Percentiles rank a stretch among this genome's conserved stretches.
Evolutionary conservation across 1,140 invertebrate genomes (phyloP).

Genomic region (Ceratosolen solmsi): DNA sequence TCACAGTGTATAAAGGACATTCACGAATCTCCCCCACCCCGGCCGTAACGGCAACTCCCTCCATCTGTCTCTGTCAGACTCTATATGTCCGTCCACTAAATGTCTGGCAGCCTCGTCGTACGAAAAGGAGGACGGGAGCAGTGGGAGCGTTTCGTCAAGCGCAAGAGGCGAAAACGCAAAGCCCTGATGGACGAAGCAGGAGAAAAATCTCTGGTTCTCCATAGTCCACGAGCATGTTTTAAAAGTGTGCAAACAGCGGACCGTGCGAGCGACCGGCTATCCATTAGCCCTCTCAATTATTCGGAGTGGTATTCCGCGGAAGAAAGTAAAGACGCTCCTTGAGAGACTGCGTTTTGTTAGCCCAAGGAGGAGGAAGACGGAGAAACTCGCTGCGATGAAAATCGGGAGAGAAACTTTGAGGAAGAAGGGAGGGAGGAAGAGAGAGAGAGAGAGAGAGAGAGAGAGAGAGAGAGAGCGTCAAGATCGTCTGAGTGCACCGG

Average conservation of each 20-base stretch:
- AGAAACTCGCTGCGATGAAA: background rate
- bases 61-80: background rate
- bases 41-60: too few species aligned
- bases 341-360: slow-evolving; percentile 37
- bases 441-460: background rate
- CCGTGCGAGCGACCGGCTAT: slow-evolving; percentile 56
- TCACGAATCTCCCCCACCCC: background rate
- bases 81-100: background rate
- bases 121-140: background rate
- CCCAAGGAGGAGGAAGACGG: slow-evolving; percentile 19
- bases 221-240: slow-evolving; percentile 62
- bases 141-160: background rate
- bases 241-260: slow-evolving; percentile 67
- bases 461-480: background rate
- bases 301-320: slow-evolving; percentile 65
- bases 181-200: background rate
- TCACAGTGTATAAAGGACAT: background rate
- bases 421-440: background rate
- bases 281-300: slow-evolving; percentile 70
- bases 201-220: slow-evolving; percentile 57
- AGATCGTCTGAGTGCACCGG: slow-evolving; percentile 1
- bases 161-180: background rate
- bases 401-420: background rate
- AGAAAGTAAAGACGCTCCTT: slow-evolving; percentile 59
- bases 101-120: background rate